Conservation (phyloP, 2,888 invertebrate species). For the Crossocerus cetratus region DNA sequence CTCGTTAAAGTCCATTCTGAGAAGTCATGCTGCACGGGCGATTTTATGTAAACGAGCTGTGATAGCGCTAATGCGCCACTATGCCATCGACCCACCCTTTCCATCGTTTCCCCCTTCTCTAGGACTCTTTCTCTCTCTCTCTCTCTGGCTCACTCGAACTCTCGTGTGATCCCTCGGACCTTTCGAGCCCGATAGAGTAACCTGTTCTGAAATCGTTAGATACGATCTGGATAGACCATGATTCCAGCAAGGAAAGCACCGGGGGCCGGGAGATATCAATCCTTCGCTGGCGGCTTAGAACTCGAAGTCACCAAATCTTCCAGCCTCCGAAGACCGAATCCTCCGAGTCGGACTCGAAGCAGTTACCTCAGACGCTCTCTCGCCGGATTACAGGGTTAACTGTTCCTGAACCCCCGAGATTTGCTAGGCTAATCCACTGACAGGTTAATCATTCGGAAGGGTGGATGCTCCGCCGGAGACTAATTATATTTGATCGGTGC, state of each 20-base stretch:
- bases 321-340: not conserved
- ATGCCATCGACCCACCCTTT: constrained; percentile 15
- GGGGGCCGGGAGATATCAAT: constrained; percentile 37
- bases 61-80: constrained; percentile 47
- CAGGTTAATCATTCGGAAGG: too few relatives aligned
- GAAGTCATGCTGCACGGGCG: constrained; percentile 34
- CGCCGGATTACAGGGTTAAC: too few relatives aligned
- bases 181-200: constrained; percentile 35
- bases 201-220: constrained; percentile 48
- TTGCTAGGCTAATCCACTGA: too few relatives aligned
- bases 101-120: too few relatives aligned
- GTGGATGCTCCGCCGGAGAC: too few relatives aligned
- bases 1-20: constrained; percentile 23
- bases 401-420: too few relatives aligned
- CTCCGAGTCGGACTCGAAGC: constrained; percentile 10
- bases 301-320: too few relatives aligned
- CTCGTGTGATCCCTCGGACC: constrained; percentile 24
- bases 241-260: constrained; percentile 30
- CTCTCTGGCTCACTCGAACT: constrained; percentile 3
- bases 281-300: constrained; percentile 20
- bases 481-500: too few relatives aligned
- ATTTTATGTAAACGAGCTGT: constrained; percentile 45
- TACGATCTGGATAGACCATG: constrained; percentile 26
- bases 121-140: constrained; percentile 18
- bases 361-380: not conserved